Evolutionary conservation across 2,888 invertebrate genomes (phyloP).

Genomic region (Andrena camellia): DNA sequence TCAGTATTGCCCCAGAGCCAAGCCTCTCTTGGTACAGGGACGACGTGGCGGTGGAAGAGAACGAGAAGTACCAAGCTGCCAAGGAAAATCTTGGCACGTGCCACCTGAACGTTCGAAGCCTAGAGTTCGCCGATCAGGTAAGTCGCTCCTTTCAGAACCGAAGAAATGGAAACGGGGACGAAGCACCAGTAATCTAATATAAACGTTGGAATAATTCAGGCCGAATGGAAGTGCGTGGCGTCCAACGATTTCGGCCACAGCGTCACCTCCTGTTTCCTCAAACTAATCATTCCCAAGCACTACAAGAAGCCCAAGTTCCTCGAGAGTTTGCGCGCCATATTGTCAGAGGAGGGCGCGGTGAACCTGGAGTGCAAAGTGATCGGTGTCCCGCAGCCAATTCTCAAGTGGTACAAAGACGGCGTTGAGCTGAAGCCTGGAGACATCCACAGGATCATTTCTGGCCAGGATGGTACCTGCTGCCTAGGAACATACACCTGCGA

Average conservation of each 20-base stretch:
- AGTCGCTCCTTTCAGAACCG: slow-evolving; percentile 18
- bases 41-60: slow-evolving; percentile 90
- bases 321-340: slow-evolving; percentile 93
- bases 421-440: slow-evolving; percentile 95
- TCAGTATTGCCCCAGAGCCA: slow-evolving; percentile 93
- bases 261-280: slow-evolving; percentile 94
- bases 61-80: slow-evolving; percentile 89
- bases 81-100: slow-evolving; percentile 91
- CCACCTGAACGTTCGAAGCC: slow-evolving; percentile 90
- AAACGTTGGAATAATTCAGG: slow-evolving; percentile 82
- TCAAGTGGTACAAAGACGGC: slow-evolving; percentile 97
- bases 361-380: slow-evolving; percentile 97
- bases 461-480: slow-evolving; percentile 95
- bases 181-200: neutral
- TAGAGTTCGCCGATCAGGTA: slow-evolving; percentile 93
- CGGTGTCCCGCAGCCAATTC: slow-evolving; percentile 94
- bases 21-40: slow-evolving; percentile 95
- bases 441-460: slow-evolving; percentile 95
- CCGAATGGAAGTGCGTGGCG: slow-evolving; percentile 96
- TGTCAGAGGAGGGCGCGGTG: slow-evolving; percentile 95
- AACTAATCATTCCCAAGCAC: slow-evolving; percentile 94
- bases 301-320: slow-evolving; percentile 95
- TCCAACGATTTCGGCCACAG: slow-evolving; percentile 96
- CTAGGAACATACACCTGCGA: slow-evolving; percentile 96
- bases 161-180: neutral